A percentile compares a stretch with the other conserved stretches of the same genome.
These are phyloP conservation scores for Drosophila athabasca DNA, from an alignment of 1,140 invertebrate species.

Conservation along the genomic window DNA sequence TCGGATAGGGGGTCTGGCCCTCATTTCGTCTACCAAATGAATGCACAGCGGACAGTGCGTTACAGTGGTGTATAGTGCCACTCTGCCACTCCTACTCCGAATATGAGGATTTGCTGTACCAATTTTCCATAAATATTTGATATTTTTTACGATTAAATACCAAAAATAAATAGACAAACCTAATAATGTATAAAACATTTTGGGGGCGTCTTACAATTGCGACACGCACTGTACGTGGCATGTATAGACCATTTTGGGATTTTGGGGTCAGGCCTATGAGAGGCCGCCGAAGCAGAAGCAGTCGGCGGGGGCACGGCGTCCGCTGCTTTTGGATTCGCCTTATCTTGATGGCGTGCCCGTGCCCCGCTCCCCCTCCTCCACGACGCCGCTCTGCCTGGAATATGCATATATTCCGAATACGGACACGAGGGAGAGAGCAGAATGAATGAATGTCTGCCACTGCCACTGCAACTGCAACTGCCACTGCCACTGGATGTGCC, in stretches of 20 bases:
- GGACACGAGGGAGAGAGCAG: no score
- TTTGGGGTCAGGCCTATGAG: constrained; percentile 57
- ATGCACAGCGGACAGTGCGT: constrained; percentile 32
- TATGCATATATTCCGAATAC: constrained; percentile 21
- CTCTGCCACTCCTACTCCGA: not conserved
- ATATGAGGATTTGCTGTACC: not conserved
- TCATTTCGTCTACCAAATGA: constrained; percentile 18
- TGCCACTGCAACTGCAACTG: constrained; percentile 22
- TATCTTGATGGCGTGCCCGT: constrained; percentile 31
- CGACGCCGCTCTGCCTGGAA: not conserved
- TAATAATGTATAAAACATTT: not conserved
- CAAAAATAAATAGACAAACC: no score
- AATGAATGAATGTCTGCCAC: not conserved
- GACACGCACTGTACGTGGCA: constrained; percentile 24
- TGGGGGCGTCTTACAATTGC: not conserved
- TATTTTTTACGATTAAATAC: not conserved
- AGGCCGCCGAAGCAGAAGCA: constrained; percentile 25
- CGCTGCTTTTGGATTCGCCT: constrained; percentile 14
- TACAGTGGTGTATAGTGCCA: no score
- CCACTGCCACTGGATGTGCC: not conserved
- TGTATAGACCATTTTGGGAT: constrained; percentile 55
- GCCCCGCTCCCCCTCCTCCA: not conserved
- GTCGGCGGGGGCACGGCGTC: not conserved
- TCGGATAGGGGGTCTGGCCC: constrained; percentile 12
- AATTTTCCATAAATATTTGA: not conserved